Percentiles rank a stretch among this genome's conserved stretches.
Evolutionary conservation across 2,113 vertebrate genomes (phyloP).

Genomic region (Elaphurus davidianus): DNA sequence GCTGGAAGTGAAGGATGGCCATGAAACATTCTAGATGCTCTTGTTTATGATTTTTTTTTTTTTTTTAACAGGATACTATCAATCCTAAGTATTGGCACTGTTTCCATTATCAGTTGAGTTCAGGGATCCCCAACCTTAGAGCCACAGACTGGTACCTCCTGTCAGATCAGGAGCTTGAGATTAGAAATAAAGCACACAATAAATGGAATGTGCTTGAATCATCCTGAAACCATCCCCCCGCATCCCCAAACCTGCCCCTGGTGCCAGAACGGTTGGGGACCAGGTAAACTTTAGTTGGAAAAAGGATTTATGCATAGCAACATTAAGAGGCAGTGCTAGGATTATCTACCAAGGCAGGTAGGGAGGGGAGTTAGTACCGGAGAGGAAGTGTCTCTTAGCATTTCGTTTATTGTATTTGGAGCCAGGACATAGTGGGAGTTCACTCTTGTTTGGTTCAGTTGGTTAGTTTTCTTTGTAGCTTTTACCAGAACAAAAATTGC

Average conservation of each 20-base stretch:
- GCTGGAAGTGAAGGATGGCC: not conserved
- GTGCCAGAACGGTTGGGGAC: not conserved
- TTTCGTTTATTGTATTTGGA: too few species aligned
- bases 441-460: not conserved
- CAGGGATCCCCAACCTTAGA: not conserved
- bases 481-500: not conserved
- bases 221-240: not conserved
- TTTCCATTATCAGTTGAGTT: not conserved
- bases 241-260: not conserved
- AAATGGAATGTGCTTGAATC: not conserved
- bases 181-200: not conserved
- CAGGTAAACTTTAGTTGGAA: not conserved
- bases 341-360: not conserved
- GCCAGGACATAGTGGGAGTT: not conserved
- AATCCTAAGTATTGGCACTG: not conserved
- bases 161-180: not conserved
- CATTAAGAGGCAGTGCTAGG: not conserved
- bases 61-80: not conserved
- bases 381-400: not conserved
- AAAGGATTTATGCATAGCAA: not conserved
- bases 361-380: fast-evolving
- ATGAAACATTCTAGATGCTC: not conserved
- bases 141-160: not conserved
- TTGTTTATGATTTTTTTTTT: not conserved
- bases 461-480: not conserved